These are phyloP conservation scores for Forbesichthys papilliferus DNA, from an alignment of 2,113 vertebrate species.

Conservation along the genomic window DNA sequence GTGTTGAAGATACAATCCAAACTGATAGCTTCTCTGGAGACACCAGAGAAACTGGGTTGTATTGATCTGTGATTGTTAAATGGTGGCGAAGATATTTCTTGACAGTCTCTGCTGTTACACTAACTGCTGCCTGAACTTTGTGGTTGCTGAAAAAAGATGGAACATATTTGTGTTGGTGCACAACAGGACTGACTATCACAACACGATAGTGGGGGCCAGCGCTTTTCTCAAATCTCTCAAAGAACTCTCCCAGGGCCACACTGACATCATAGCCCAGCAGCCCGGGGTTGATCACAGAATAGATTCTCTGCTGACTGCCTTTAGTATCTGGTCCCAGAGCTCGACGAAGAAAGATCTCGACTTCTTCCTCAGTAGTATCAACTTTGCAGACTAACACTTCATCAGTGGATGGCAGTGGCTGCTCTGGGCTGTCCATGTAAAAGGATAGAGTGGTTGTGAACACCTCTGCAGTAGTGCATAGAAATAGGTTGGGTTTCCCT, in stretches of 20 bases:
- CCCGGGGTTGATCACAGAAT: slow-evolving; percentile 73
- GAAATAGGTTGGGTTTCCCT: slow-evolving; percentile 73
- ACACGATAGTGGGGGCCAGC: slow-evolving; percentile 62
- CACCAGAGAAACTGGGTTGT: slow-evolving; percentile 17
- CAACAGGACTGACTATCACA: slow-evolving; percentile 69
- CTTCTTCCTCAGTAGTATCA: slow-evolving; percentile 74
- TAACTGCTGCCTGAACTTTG: slow-evolving; percentile 66
- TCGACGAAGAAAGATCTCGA: slow-evolving; percentile 78
- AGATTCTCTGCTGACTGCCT: slow-evolving; percentile 67
- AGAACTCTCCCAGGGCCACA: slow-evolving; percentile 64
- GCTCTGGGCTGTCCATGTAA: slow-evolving; percentile 61
- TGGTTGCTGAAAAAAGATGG: slow-evolving; percentile 75
- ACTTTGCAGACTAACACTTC: slow-evolving; percentile 78
- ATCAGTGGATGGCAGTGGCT: slow-evolving; percentile 71
- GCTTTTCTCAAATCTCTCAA: slow-evolving; percentile 61
- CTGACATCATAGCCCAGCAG: slow-evolving; percentile 76
- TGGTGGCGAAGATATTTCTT: slow-evolving; percentile 68
- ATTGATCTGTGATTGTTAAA: slow-evolving; percentile 44
- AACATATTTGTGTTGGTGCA: slow-evolving; percentile 73
- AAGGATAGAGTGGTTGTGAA: slow-evolving; percentile 61
- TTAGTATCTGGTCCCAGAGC: slow-evolving; percentile 53
- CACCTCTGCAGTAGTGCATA: slow-evolving; percentile 68
- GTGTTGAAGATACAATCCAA: slow-evolving; percentile 73
- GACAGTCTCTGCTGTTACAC: slow-evolving; percentile 26
- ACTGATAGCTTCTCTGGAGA: slow-evolving; percentile 69